Evolutionary conservation across 92 coral and sea anemone genomes (phyloP).

Genomic region (Desmophyllum pertusum): DNA sequence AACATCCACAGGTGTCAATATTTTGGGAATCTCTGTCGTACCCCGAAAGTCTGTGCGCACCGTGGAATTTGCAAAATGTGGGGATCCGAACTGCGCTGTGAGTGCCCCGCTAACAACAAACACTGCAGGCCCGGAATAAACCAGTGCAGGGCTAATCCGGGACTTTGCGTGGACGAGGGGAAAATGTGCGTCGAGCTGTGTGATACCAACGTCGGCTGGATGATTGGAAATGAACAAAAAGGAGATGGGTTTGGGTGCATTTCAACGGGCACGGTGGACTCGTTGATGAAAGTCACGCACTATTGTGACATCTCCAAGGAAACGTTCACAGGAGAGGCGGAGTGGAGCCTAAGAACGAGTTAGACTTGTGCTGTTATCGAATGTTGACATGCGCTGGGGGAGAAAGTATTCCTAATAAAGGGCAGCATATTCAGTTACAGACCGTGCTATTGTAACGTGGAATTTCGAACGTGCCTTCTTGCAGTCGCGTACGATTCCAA

Average conservation of each 20-base stretch:
- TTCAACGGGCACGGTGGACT: slow-evolving; percentile 55
- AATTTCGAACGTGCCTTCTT: slow-evolving; percentile 82
- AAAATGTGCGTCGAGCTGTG: slow-evolving; percentile 78
- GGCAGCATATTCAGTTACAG: slow-evolving; percentile 90
- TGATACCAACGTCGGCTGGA: slow-evolving; percentile 80
- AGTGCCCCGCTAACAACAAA: slow-evolving; percentile 63
- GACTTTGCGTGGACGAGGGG: slow-evolving; percentile 80
- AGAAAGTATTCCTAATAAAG: slow-evolving; percentile 56
- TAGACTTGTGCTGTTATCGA: slow-evolving; percentile 89
- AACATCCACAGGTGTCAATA: slow-evolving; percentile 81
- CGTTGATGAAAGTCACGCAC: slow-evolving; percentile 59
- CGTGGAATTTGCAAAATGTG: slow-evolving; percentile 79
- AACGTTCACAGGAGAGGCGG: slow-evolving; percentile 43
- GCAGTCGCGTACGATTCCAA: slow-evolving; percentile 54
- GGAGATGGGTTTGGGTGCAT: slow-evolving; percentile 85
- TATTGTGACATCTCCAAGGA: slow-evolving; percentile 79
- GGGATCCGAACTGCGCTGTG: slow-evolving; percentile 84
- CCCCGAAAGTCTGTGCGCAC: slow-evolving; percentile 71
- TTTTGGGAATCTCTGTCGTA: slow-evolving; percentile 87
- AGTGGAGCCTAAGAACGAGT: slow-evolving; percentile 65
- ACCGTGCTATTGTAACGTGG: slow-evolving; percentile 87
- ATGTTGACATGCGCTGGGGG: slow-evolving; percentile 89
- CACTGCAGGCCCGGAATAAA: slow-evolving; percentile 86
- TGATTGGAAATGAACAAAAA: slow-evolving; percentile 72
- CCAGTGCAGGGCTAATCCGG: slow-evolving; percentile 90